A percentile compares a stretch with the other conserved stretches of the same genome.
These are phyloP conservation scores for Acanthurus tractus DNA, from an alignment of 2,797 vertebrate genomes.

Conservation along the genomic window DNA sequence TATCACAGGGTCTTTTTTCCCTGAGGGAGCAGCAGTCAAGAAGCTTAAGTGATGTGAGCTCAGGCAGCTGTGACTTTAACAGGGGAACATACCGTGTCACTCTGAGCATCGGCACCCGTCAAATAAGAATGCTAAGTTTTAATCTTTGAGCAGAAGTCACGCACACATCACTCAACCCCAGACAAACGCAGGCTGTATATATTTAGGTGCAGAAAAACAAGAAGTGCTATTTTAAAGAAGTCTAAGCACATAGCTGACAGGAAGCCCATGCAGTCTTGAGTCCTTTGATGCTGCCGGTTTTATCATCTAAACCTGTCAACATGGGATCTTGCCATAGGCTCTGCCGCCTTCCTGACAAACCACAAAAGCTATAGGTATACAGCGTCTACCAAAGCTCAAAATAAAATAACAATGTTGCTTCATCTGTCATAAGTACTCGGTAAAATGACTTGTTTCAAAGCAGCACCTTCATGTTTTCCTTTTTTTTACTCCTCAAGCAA, in stretches of 20 bases:
- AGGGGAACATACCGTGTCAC: conserved; percentile 30
- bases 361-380: conserved; percentile 30
- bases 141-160: conserved; percentile 43
- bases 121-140: conserved; percentile 71
- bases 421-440: conserved; percentile 8
- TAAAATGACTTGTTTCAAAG: background rate
- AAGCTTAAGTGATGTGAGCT: conserved; percentile 43
- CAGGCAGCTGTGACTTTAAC: conserved; percentile 56
- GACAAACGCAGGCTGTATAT: conserved; percentile 15
- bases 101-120: conserved; percentile 41
- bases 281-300: conserved; percentile 70
- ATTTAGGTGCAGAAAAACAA: conserved; percentile 62
- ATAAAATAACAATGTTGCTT: conserved; percentile 23
- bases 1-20: conserved; percentile 28
- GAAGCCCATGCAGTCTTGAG: conserved; percentile 35
- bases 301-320: conserved; percentile 69
- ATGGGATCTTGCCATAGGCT: conserved; percentile 34
- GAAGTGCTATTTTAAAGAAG: conserved; percentile 73
- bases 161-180: conserved; percentile 14
- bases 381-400: conserved; percentile 25
- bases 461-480: background rate
- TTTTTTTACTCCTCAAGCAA: background rate
- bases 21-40: conserved; percentile 38
- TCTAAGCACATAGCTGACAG: conserved; percentile 69
- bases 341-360: conserved; percentile 50